Evolutionary conservation across 1,140 invertebrate genomes (phyloP).

Genomic region (Hylyphantes graminicola): DNA sequence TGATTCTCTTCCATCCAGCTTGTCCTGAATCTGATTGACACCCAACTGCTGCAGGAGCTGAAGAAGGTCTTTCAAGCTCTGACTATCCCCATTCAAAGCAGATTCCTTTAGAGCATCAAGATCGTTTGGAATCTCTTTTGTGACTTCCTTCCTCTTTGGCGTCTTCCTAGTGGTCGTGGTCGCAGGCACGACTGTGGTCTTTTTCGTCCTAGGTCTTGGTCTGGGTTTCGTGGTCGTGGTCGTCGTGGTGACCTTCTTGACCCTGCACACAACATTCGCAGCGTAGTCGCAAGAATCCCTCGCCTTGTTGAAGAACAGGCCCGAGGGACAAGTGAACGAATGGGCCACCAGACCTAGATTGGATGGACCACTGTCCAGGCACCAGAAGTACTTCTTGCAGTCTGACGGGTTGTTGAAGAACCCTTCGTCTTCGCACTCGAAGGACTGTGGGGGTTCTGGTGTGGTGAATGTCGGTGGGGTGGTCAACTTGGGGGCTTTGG

Average conservation of each 20-base stretch:
- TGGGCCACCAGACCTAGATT: slow-evolving; percentile 90
- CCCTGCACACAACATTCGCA: slow-evolving; percentile 83
- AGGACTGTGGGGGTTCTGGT: slow-evolving; percentile 87
- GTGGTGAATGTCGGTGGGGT: slow-evolving; percentile 90
- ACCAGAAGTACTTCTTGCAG: slow-evolving; percentile 96
- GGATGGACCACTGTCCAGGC: slow-evolving; percentile 87
- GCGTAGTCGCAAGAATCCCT: slow-evolving; percentile 93
- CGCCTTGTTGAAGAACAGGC: slow-evolving; percentile 88
- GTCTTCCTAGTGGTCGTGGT: slow-evolving; percentile 48
- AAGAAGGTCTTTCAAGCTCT: slow-evolving; percentile 53
- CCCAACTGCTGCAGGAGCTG: slow-evolving; percentile 54
- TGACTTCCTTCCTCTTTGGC: neutral
- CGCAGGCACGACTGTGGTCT: slow-evolving; percentile 30
- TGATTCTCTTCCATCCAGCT: slow-evolving; percentile 41
- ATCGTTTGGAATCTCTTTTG: slow-evolving; percentile 22
- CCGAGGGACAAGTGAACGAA: slow-evolving; percentile 92
- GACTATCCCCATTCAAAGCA: slow-evolving; percentile 4
- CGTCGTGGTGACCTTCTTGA: slow-evolving; percentile 28
- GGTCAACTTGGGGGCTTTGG: neutral
- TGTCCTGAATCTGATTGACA: slow-evolving; percentile 53
- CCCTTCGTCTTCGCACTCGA: slow-evolving; percentile 92
- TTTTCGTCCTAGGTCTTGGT: slow-evolving; percentile 17
- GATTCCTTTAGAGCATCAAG: slow-evolving; percentile 21
- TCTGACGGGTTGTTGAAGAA: slow-evolving; percentile 93
- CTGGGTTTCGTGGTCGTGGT: slow-evolving; percentile 32